phyloP scores from a whole-genome alignment of 2,888 invertebrate genomes.

The Andrena camellia region DNA sequence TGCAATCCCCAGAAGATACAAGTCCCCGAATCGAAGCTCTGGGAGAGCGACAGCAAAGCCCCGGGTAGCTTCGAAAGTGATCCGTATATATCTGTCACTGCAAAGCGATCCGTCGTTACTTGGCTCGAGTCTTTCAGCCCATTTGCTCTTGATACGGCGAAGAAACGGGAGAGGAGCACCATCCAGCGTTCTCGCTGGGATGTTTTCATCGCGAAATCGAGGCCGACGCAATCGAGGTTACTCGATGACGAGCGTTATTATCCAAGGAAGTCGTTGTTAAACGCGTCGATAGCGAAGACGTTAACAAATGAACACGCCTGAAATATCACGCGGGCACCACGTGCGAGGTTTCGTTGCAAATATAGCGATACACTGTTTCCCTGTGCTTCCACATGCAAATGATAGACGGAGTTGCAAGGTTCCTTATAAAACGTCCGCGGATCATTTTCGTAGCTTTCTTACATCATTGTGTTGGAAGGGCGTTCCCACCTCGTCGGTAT shows the following conservation, averaged over 20 bases:
- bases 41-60: too few relatives aligned
- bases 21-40: too few relatives aligned
- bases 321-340: conserved; percentile 33
- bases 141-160: background rate
- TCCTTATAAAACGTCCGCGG: too few relatives aligned
- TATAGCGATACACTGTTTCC: conserved; percentile 11
- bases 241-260: conserved; percentile 38
- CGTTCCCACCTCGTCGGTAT: background rate
- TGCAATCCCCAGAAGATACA: too few relatives aligned
- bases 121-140: background rate
- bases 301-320: conserved; percentile 41
- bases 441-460: too few relatives aligned
- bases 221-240: conserved; percentile 55
- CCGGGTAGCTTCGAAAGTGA: too few relatives aligned
- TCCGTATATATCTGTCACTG: background rate
- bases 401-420: too few relatives aligned
- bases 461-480: too few relatives aligned
- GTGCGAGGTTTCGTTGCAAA: background rate
- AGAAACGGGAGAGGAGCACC: background rate
- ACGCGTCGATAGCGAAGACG: conserved; percentile 45
- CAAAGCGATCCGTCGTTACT: background rate
- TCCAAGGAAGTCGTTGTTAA: conserved; percentile 54
- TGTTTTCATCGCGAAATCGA: conserved; percentile 58
- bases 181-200: conserved; percentile 24
- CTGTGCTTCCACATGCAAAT: background rate